Conservation (phyloP, 1,140 invertebrate species). For the Nasonia giraulti region DNA sequence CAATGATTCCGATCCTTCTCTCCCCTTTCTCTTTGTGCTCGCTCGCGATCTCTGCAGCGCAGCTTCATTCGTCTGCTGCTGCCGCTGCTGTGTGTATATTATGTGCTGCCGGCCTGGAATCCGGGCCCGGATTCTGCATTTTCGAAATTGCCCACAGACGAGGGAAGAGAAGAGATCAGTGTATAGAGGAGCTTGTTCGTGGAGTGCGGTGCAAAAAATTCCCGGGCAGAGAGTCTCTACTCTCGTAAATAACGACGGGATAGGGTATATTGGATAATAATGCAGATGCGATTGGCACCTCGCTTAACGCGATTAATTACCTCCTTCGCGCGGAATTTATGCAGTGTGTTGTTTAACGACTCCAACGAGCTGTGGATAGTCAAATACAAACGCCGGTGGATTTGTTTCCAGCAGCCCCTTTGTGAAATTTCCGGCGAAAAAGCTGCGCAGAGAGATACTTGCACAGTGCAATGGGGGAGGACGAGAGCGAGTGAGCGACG, state of each 20-base stretch:
- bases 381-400: neutral
- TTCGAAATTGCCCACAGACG: slow-evolving; percentile 1
- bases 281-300: slow-evolving; percentile 18
- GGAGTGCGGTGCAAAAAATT: slow-evolving; percentile 14
- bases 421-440: slow-evolving; percentile 44
- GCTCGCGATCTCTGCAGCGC: too few species aligned
- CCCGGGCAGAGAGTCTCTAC: neutral
- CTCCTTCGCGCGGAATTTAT: neutral
- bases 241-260: slow-evolving; percentile 13
- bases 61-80: too few species aligned
- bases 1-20: slow-evolving; percentile 24
- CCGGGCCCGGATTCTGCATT: neutral
- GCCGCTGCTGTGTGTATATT: neutral
- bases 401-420: slow-evolving; percentile 6
- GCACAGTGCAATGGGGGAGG: slow-evolving; percentile 17
- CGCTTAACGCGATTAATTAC: slow-evolving; percentile 11
- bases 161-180: too few species aligned
- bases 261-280: neutral
- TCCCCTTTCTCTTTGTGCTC: neutral
- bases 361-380: neutral
- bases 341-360: too few species aligned
- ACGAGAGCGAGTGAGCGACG: neutral
- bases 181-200: neutral
- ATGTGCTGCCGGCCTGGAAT: slow-evolving; percentile 24
- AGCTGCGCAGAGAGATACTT: slow-evolving; percentile 12